Base-by-base conservation (phyloP, 2,113 vertebrate species). In the Chrysochloris asiatica region DNA sequence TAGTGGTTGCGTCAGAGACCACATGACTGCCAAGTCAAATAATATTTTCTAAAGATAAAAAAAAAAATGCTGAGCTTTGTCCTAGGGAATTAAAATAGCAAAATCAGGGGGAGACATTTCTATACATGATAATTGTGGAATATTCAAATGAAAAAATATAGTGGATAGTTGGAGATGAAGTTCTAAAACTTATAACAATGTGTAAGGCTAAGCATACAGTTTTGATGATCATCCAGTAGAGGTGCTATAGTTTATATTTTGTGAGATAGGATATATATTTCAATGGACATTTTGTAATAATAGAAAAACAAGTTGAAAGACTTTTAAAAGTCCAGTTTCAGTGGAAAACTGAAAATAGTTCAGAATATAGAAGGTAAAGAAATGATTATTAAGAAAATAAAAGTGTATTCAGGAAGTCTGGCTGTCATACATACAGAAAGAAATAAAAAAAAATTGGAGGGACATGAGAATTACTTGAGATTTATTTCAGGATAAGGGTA, bases 401-500 rank as follows among this genome's bases (percentile, higher is more conserved):
- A 90, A 73, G 8, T 8, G 33, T 84, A 63, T 82, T 87, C 54
- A 93, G 19, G 30, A 87, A 84, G 17, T 83, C 72, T 92, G 28
- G 36, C n/a, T 86, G 54, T 81, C 93, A 93, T n/a, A 86, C 17
- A 83, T n/a, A 73, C 19, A n/a, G 52, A n/a, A 90, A 79, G 52
- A 92, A 83, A 85, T 89, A 87, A 48, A 48, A 89, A 24, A 17
- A 82, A 84, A 79, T 45, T 52, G 82, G 45, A 87, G 45, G 8
- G 24, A 13, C 24, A 28, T 47, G 43, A 65, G 38, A 73, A 13
- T 54, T 21, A 43, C 26, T 56, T 47, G 88, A 86, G 77, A 94
- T 93, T 94, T 96, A 96, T 96, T 91, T 93, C 54, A 93, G 89
- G 54, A 72, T 79, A 56, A 89, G 47, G n/a, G 28, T 7, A 87